These are phyloP conservation scores for Triplophysa tibetana DNA, from an alignment of 2,113 vertebrate genomes.

Conservation along the genomic window DNA sequence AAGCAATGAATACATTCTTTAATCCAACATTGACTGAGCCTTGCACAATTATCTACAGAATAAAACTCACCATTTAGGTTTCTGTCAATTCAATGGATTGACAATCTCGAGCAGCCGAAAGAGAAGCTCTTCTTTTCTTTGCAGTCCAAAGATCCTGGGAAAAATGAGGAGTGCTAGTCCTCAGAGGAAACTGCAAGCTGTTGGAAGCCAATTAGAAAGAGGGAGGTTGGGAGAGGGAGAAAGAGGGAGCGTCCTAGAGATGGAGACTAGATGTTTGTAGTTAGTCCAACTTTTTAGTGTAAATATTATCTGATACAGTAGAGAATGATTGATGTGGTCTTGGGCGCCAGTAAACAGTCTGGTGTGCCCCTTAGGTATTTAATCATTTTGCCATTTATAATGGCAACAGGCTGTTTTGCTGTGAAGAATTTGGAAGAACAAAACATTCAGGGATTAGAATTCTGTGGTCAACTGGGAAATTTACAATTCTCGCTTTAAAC, in stretches of 20 bases:
- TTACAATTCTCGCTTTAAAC: background rate
- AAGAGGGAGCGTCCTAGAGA: slow-evolving; percentile 28
- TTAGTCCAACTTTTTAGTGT: slow-evolving; percentile 19
- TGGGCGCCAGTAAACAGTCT: slow-evolving; percentile 23
- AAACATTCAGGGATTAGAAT: slow-evolving; percentile 20
- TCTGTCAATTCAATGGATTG: slow-evolving; percentile 40
- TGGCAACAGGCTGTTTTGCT: slow-evolving; percentile 1
- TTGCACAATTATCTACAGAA: background rate
- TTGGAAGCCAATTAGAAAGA: slow-evolving; percentile 68
- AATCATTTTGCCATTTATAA: slow-evolving; percentile 27
- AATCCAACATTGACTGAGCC: background rate
- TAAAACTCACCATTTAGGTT: slow-evolving; percentile 46
- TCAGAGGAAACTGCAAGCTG: slow-evolving; percentile 62
- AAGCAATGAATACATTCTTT: background rate
- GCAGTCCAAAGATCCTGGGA: slow-evolving; percentile 51
- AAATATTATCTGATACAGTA: slow-evolving; percentile 24
- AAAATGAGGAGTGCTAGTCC: slow-evolving; percentile 53
- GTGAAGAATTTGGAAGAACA: slow-evolving; percentile 15
- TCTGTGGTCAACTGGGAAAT: background rate
- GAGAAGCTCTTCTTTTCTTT: slow-evolving; percentile 51
- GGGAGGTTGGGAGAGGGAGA: slow-evolving; percentile 8
- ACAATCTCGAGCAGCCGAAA: slow-evolving; percentile 39
- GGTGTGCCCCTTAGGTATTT: slow-evolving; percentile 2
- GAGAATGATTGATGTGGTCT: slow-evolving; percentile 2
- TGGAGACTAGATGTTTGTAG: slow-evolving; percentile 33